A percentile compares a stretch with the other conserved stretches of the same genome.
These are phyloP conservation scores for Crotalus viridis DNA, from an alignment of 2,113 vertebrate species.

Conservation along the genomic window DNA sequence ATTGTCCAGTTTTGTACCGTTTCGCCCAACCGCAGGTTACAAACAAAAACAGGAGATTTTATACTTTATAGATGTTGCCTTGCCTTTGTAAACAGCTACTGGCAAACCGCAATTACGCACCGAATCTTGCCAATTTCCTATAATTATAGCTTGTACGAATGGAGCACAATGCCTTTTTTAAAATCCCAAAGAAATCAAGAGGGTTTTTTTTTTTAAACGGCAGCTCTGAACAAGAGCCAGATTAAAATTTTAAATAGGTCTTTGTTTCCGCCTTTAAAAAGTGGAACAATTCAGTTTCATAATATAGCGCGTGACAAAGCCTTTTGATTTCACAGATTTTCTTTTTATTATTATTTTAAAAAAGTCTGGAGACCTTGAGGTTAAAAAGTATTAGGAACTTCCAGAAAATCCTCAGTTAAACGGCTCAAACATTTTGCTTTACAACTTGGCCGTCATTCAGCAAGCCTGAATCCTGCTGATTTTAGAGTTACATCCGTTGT, in stretches of 20 bases:
- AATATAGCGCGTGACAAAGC: background rate
- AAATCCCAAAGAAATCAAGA: background rate
- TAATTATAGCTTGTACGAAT: background rate
- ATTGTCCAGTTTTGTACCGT: background rate
- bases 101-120: background rate
- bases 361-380: background rate
- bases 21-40: background rate
- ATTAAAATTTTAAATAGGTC: background rate
- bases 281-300: background rate
- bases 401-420: background rate
- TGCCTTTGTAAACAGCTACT: background rate
- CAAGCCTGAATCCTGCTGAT: background rate
- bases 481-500: background rate
- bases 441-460: background rate
- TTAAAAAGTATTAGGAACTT: background rate
- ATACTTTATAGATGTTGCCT: background rate
- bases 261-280: background rate
- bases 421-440: background rate
- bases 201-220: background rate
- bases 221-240: background rate
- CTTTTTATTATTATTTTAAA: background rate
- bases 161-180: background rate
- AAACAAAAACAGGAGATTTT: background rate
- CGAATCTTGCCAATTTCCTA: constrained; percentile 3
- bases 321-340: background rate